Base-by-base conservation (phyloP, 2,888 invertebrate species). In the Willowsia nigromaculata region DNA sequence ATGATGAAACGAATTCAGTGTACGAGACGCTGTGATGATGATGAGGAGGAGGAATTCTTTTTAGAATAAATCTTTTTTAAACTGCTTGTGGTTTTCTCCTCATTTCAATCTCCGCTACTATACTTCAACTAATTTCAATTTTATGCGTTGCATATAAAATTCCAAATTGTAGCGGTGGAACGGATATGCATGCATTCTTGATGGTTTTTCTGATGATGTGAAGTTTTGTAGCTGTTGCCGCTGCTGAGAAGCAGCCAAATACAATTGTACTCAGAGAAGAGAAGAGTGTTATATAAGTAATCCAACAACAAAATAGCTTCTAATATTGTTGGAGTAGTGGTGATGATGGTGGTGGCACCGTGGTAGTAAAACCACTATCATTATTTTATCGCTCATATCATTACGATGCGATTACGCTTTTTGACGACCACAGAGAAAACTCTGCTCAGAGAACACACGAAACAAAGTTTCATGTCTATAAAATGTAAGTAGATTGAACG, bases 381-480 rank as follows among this genome's bases (percentile, higher is more conserved):
- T 85, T 85, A 85, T 85, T 85, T 85, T 85, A 85, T 85, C 74
- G 76, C 76, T 62, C 50, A 43, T 85, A 85, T 85, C 85, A 85
- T 85, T 85, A 85, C 76, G 40, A 85, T 76, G 74, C 74, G 84
- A 84, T 84, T 84, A 84, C 84, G 84, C 56, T 40, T 84, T 84
- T 84, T 74, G 76, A 76, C 33, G 76, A 85, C 74, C 76, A 50
- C 85, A 74, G 59, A 62, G 43, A 71, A 40, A 71, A 71, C 47
- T 71, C 18, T 43, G 22, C 71, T 25, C 68, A 50, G n/a, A 2
- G 13, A 5, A 22, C 59, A 68, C 33, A 68, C 37, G 37, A 15
- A 33, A 40, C 62, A 65, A 33, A 25, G 27, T 62, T n/a, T 13
- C 62, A 33, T 22, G 59, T 59, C 22, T 7, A 59, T 27, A 59